phyloP scores from a whole-genome alignment of 2,888 invertebrate species.

The Gortyna flavago region DNA sequence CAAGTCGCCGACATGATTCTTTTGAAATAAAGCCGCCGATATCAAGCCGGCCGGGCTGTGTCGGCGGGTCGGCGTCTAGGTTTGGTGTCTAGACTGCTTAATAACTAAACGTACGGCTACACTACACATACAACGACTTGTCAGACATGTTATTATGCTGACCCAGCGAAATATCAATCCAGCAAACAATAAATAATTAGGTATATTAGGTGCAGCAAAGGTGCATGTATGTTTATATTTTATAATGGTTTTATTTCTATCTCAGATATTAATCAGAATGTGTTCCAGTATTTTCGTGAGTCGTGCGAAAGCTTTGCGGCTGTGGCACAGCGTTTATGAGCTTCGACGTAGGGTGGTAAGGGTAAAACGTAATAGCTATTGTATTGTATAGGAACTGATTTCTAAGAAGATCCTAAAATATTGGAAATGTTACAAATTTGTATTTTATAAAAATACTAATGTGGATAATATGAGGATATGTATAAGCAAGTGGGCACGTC shows the following conservation, averaged over 20 bases:
- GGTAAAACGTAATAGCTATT: conserved; percentile 86
- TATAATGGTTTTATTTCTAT: conserved; percentile 73
- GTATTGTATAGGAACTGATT: conserved; percentile 84
- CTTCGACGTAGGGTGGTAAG: conserved; percentile 88
- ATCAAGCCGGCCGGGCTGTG: too few relatives aligned
- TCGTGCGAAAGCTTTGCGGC: conserved; percentile 81
- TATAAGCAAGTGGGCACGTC: conserved; percentile 46
- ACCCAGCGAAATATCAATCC: conserved; percentile 29
- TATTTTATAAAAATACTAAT: conserved; percentile 78
- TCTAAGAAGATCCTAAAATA: conserved; percentile 88
- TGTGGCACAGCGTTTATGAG: conserved; percentile 85
- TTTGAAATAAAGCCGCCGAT: too few relatives aligned
- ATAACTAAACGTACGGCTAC: conserved; percentile 1
- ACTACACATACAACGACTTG: conserved; percentile 39
- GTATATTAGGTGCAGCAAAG: conserved; percentile 29
- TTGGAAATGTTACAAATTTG: conserved; percentile 90
- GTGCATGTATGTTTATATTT: conserved; percentile 38
- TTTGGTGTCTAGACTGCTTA: too few relatives aligned
- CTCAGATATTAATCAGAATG: conserved; percentile 83
- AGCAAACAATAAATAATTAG: conserved; percentile 21
- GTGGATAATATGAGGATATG: conserved; percentile 67
- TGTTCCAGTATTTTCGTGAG: conserved; percentile 80
- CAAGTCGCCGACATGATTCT: too few relatives aligned
- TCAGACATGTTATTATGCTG: conserved; percentile 13
- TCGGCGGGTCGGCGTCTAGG: too few relatives aligned